Evolutionary conservation across 2,113 vertebrate genomes (phyloP).

Genomic region (Bufo bufo): DNA sequence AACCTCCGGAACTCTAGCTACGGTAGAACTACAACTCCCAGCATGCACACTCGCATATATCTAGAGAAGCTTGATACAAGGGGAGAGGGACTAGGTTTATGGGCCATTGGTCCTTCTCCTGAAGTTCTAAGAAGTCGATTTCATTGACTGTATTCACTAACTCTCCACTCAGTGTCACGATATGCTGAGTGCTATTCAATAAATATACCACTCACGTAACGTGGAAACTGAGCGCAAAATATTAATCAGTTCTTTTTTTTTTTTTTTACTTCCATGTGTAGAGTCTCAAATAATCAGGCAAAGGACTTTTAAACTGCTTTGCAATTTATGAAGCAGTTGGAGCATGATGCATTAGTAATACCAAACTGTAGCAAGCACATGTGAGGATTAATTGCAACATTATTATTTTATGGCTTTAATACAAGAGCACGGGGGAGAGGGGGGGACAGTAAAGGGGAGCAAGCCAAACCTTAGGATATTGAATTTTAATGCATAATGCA

Average conservation of each 20-base stretch:
- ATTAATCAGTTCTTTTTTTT: constrained; percentile 51
- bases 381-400: constrained; percentile 76
- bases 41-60: too few species aligned
- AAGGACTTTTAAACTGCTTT: constrained; percentile 55
- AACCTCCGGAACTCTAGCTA: too few species aligned
- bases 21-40: too few species aligned
- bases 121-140: neutral
- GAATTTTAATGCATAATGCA: constrained; percentile 82
- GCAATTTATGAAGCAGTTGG: constrained; percentile 69
- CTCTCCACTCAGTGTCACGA: neutral
- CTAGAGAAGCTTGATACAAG: neutral
- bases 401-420: constrained; percentile 77
- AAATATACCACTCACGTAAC: constrained; percentile 43
- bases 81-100: too few species aligned
- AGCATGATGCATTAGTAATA: constrained; percentile 74
- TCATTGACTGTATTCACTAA: constrained; percentile 11
- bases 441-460: constrained; percentile 71
- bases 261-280: constrained; percentile 60
- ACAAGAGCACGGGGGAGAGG: constrained; percentile 49
- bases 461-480: constrained; percentile 71
- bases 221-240: constrained; percentile 60
- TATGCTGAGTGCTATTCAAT: constrained; percentile 18
- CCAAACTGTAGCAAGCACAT: constrained; percentile 77
- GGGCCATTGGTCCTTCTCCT: neutral
- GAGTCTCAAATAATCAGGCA: constrained; percentile 62